These are phyloP conservation scores for Myotis pilosus DNA, from an alignment of 2,797 vertebrate genomes.

Conservation along the genomic window DNA sequence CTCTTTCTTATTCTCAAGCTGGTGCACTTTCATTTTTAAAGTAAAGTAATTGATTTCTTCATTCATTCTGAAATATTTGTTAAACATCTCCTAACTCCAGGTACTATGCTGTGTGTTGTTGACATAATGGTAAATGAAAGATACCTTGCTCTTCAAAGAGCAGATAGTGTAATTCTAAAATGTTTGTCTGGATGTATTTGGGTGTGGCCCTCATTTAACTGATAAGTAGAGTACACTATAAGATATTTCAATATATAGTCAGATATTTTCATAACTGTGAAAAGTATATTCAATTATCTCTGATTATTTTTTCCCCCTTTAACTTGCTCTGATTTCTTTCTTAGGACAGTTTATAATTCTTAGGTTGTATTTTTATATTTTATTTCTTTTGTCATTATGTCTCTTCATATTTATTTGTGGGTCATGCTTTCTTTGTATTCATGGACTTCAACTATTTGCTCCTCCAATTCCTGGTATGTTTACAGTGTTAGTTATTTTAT, in stretches of 20 bases:
- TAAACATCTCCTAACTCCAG: not conserved
- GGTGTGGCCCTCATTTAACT: not conserved
- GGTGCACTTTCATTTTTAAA: not conserved
- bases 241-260: not conserved
- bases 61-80: constrained; percentile 6
- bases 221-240: not conserved
- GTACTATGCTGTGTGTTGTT: not conserved
- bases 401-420: not conserved
- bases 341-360: not conserved
- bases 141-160: not conserved
- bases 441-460: not conserved
- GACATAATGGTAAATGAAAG: not conserved
- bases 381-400: not conserved
- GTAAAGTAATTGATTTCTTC: not conserved
- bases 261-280: not conserved
- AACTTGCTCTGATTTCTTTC: not conserved
- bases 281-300: not conserved
- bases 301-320: not conserved
- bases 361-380: not conserved
- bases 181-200: not conserved
- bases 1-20: not conserved
- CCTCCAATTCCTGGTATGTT: not conserved
- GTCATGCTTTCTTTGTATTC: not conserved
- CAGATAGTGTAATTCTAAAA: not conserved
- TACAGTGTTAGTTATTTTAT: not conserved